These are phyloP conservation scores for Nestor notabilis DNA, from an alignment of 2,113 vertebrate genomes.

Conservation along the genomic window DNA sequence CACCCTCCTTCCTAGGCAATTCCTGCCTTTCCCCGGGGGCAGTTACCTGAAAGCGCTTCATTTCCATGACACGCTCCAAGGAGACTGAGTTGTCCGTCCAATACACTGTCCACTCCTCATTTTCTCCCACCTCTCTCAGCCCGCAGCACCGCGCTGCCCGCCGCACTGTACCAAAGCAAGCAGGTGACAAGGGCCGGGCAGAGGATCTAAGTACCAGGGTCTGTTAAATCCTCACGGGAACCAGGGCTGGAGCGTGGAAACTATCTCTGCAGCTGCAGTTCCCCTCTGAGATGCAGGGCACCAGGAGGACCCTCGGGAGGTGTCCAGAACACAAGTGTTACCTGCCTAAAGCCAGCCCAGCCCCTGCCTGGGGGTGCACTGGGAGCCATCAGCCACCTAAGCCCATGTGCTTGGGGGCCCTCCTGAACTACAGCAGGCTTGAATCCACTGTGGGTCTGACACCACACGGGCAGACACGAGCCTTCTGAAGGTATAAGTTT, in stretches of 20 bases:
- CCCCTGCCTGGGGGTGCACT: not conserved
- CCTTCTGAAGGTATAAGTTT: not conserved
- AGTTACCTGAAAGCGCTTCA: conserved; percentile 82
- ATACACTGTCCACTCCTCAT: conserved; percentile 76
- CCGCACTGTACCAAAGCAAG: conserved; percentile 68
- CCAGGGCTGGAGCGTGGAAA: rapidly evolving
- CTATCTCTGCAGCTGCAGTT: not conserved
- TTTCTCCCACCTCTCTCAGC: conserved; percentile 72
- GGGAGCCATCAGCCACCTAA: not conserved
- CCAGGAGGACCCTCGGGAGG: not conserved
- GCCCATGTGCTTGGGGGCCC: not conserved
- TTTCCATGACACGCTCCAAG: conserved; percentile 75
- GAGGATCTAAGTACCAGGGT: not conserved
- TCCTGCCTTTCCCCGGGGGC: not conserved
- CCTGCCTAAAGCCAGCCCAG: not conserved
- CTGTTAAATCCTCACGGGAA: not conserved
- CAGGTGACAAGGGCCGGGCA: not conserved
- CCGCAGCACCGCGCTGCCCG: conserved; percentile 72
- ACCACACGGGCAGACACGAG: not conserved
- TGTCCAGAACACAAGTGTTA: not conserved
- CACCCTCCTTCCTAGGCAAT: not conserved
- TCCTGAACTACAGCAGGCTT: not conserved
- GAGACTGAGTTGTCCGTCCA: conserved; percentile 77
- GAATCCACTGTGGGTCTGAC: rapidly evolving
- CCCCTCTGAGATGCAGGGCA: not conserved